Base-by-base conservation (phyloP, 2,888 invertebrate species). In the Hyppa rectilinea region DNA sequence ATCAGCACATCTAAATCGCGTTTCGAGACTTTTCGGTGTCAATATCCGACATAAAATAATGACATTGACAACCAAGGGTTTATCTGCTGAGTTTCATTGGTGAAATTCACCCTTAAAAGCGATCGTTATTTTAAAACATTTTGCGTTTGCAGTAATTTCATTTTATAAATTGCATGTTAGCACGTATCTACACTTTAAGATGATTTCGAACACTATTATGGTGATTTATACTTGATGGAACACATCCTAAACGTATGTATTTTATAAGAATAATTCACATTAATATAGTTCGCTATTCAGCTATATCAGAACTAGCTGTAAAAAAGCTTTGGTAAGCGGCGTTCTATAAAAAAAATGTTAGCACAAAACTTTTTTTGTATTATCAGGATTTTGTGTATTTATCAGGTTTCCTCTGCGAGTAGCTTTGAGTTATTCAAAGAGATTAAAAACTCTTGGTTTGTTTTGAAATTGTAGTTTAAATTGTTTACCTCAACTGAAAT, bases 381-480 rank as follows among this genome's bases (percentile, higher is more conserved):
- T 66, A 59, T 36, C 43, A 64, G 47, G 31, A n/a, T 59, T 59
- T 65, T n/a, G 2, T 58, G 23, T 31, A 68, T 53, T 43, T 66
- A 59, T 36, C 43, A 64, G 47, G 31, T 69, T 75, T 64, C 43
- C 4, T 29, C 26, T n/a, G 49, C 31, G 38, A 62, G 45, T 58
- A 58, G 29, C 26, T 55, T 52, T 50, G 2, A 67, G 12, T 80
- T 60, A 59, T 67, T 74, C 59, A 59, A 50, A 75, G n/a, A 40
- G 26, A 63, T 59, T 45, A 45, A 53, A 65, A 63, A 26, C 5
- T 38, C 45, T 47, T 31, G 34, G 20, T 78, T 78, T 29, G n/a
- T 45, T 72, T 29, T 29, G 20, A 47, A 56, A 55, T 49, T 74
- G n/a, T 26, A 52, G 55, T 60, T 59, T 53, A 26, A 61, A 61